These are phyloP conservation scores for Cossypha dichroa DNA, from an alignment of 2,797 vertebrate genomes.

Conservation along the genomic window DNA sequence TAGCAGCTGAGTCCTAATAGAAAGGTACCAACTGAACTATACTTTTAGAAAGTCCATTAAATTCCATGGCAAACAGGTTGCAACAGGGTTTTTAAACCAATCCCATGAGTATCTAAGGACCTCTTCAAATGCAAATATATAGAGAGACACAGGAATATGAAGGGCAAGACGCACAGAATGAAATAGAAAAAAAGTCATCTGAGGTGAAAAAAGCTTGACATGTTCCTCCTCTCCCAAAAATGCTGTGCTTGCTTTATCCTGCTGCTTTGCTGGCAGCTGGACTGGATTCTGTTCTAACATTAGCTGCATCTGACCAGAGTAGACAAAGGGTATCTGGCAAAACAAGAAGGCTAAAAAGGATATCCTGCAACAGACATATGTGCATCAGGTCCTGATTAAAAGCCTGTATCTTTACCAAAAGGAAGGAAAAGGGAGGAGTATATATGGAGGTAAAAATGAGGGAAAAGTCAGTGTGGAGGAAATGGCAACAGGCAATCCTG, in stretches of 20 bases:
- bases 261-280: not conserved
- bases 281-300: not conserved
- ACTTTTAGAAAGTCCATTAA: not conserved
- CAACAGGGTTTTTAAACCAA: not conserved
- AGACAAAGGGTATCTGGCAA: not conserved
- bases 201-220: not conserved
- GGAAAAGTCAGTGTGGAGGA: not conserved
- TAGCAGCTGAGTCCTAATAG: not conserved
- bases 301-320: not conserved
- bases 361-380: not conserved
- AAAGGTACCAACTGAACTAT: not conserved
- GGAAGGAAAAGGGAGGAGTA: constrained; percentile 20
- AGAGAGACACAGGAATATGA: not conserved
- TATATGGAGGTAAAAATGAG: not conserved
- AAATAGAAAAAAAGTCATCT: not conserved
- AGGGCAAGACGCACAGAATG: not conserved
- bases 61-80: not conserved
- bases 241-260: not conserved
- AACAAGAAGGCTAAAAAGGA: constrained; percentile 14
- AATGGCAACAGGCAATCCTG: not conserved
- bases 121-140: not conserved
- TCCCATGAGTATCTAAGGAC: not conserved
- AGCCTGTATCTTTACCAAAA: not conserved
- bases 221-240: not conserved
- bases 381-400: constrained; percentile 6